Conservation (phyloP, 2,113 vertebrate genomes). For the Syrrhaptes paradoxus region DNA sequence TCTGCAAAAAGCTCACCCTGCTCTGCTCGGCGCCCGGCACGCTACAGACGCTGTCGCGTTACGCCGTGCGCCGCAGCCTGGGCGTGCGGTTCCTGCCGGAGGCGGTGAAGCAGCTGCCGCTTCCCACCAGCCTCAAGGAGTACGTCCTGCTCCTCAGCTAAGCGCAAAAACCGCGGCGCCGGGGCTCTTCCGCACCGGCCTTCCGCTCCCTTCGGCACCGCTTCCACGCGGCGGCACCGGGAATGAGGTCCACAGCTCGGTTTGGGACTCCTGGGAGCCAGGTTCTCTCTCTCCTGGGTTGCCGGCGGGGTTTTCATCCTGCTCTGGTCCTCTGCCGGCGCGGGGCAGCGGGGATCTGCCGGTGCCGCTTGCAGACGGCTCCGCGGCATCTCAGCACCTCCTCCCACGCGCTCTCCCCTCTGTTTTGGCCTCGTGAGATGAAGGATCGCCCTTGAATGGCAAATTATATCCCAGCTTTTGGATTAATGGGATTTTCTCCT, state of each 20-base stretch:
- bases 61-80: conserved; percentile 85
- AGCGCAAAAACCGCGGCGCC: neutral
- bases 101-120: conserved; percentile 89
- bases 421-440: neutral
- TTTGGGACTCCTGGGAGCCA: neutral
- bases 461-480: neutral
- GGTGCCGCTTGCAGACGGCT: accelerated
- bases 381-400: accelerated
- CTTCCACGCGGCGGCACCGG: neutral
- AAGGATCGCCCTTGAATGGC: neutral
- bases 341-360: neutral
- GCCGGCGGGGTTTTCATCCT: neutral
- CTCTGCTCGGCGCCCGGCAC: conserved; percentile 85
- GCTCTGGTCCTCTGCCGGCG: neutral
- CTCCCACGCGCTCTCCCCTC: neutral
- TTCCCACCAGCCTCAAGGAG: conserved; percentile 90
- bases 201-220: neutral
- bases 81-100: conserved; percentile 87
- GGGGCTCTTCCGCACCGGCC: too few relatives aligned
- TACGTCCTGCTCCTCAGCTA: conserved; percentile 88
- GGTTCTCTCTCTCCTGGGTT: accelerated
- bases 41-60: conserved; percentile 86
- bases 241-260: neutral
- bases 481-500: neutral
- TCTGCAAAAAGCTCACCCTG: conserved; percentile 83